Evolutionary conservation across 2,113 vertebrate species (phyloP).

Genomic region (Bettongia penicillata): DNA sequence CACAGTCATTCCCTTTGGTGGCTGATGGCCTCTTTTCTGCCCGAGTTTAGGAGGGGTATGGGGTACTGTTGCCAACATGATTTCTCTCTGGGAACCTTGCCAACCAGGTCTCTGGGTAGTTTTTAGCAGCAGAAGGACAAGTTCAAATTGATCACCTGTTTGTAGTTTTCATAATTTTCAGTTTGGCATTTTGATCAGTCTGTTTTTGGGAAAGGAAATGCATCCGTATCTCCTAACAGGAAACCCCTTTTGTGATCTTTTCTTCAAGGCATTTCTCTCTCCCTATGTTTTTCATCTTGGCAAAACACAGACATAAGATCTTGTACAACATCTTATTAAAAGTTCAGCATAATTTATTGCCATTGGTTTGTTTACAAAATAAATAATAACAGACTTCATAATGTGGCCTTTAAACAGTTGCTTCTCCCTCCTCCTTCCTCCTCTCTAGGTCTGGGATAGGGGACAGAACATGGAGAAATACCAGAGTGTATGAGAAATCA

Average conservation of each 20-base stretch:
- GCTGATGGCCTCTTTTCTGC: background rate
- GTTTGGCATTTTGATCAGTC: constrained; percentile 79
- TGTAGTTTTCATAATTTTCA: constrained; percentile 77
- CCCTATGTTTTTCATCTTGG: constrained; percentile 50
- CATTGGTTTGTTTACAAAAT: constrained; percentile 79
- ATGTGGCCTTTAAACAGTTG: constrained; percentile 28
- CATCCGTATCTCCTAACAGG: constrained; percentile 79
- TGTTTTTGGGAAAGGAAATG: constrained; percentile 78
- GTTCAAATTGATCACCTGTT: constrained; percentile 73
- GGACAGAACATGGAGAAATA: background rate
- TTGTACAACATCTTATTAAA: constrained; percentile 65
- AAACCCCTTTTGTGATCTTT: constrained; percentile 78
- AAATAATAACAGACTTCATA: constrained; percentile 65
- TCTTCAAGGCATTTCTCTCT: constrained; percentile 78
- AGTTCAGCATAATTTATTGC: constrained; percentile 72
- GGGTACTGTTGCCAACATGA: background rate
- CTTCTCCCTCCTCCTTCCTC: background rate
- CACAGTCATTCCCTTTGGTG: background rate
- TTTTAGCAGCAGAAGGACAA: constrained; percentile 62
- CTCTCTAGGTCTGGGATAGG: constrained; percentile 44
- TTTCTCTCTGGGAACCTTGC: background rate
- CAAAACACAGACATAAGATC: constrained; percentile 69
- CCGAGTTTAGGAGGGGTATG: background rate
- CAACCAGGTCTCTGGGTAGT: constrained; percentile 2
- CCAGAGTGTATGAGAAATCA: background rate